Conservation (phyloP, 2,797 vertebrate genomes). For the Tragopan temminckii region DNA sequence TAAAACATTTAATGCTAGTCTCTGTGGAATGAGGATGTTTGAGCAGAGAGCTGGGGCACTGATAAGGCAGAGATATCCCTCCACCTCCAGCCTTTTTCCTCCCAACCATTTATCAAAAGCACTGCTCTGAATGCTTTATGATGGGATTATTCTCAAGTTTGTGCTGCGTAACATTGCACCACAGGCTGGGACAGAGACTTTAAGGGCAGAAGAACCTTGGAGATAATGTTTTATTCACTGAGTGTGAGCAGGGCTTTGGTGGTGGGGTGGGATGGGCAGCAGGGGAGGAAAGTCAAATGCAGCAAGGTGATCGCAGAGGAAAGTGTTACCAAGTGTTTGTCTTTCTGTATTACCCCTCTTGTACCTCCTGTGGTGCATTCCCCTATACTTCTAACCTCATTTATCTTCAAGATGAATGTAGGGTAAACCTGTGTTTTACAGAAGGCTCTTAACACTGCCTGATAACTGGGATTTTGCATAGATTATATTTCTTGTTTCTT, state of each 20-base stretch:
- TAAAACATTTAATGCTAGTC: conserved; percentile 44
- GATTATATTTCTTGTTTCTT: background rate
- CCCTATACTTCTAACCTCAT: background rate
- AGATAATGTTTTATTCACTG: background rate
- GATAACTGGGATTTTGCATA: background rate
- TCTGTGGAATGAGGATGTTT: background rate
- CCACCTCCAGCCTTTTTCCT: conserved; percentile 13
- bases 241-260: conserved; percentile 11
- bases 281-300: background rate
- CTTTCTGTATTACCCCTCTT: background rate
- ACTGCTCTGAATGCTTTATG: conserved; percentile 30
- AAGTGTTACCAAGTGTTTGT: background rate
- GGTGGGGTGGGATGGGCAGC: background rate
- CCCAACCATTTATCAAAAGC: background rate
- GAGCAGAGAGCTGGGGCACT: conserved; percentile 15
- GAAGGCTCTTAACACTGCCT: background rate
- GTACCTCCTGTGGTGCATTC: background rate
- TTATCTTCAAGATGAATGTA: conserved; percentile 11
- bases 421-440: background rate
- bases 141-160: conserved; percentile 27
- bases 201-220: conserved; percentile 5
- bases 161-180: background rate
- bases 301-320: background rate
- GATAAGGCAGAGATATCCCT: conserved; percentile 51
- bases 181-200: background rate